Evolutionary conservation across 2,113 vertebrate species (phyloP), one percentile per base, ranked within the genome.

Genomic region (Chamaetylas fuelleborni): DNA sequence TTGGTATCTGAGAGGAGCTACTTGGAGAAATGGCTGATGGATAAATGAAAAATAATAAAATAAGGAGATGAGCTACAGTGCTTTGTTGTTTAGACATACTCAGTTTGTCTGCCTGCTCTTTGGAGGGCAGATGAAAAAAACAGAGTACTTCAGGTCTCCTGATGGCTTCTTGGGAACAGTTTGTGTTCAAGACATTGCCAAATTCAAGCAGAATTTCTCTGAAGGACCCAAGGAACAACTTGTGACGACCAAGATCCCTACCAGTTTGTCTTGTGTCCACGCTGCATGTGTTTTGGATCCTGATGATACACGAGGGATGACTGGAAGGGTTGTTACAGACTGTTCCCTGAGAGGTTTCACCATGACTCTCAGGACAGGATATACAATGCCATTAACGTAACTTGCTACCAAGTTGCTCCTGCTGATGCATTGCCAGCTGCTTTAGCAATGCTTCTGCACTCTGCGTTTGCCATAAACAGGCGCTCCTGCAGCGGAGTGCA

Each of bases 371-470:
- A 42, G 77, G 51, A 83, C 62, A 86, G 81, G 86, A 94, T 92
- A 95, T 47, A 92, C 67, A 86, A 31, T 67, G 57, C 91, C 83
- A 86, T 84, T 77, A 90, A 92, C 79, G 71, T 84, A 77, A 94
- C 67, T 92, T 36, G 8, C 86, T 91, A 73, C 81, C 54, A 64
- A 81, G 79, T 84, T 85, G 38, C 83, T 95, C 82, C 6, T 8
- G 58, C 86, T 96, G 94, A 91, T 80, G 65, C 65, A 33, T 38
- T 56, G 86, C 90, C 92, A 88, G 3, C 18, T 43, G 8, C 54
- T 94, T 94, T 82, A 95, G 94, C 86, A 94, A 90, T 56, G 64
- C 64, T 81, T 93, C 86, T 11, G 25, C n/a, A 25, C 64, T 92
- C 82, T 54, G 69, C 5, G 0, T 92, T 81, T 86, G 93, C 90